Base-by-base conservation (phyloP, 2,888 invertebrate species). In the Leptarthrus brevirostris region DNA sequence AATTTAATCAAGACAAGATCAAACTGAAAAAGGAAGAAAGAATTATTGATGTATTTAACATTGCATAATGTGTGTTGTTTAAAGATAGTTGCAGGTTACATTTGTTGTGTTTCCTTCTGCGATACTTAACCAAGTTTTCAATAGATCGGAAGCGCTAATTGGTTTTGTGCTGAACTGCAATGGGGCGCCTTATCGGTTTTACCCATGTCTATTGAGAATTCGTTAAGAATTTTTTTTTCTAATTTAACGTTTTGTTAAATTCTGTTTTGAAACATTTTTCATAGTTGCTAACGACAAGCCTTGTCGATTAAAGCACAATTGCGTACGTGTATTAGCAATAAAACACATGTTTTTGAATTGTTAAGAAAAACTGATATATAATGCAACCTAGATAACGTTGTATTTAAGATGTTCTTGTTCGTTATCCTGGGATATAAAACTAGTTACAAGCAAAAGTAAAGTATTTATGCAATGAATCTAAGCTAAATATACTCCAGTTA, bases 331-430 rank as follows among this genome's bases (percentile, higher is more conserved):
- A n/a, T n/a, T n/a, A n/a, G n/a, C n/a, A n/a, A n/a, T n/a, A n/a
- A n/a, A n/a, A n/a, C n/a, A 61, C 72, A 61, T 8, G 36, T 61
- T 61, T 61, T 61, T 61, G 61, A 61, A 61, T 61, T 61, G 34
- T 20, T 61, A 40, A 61, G 76, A 69, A 74, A 75, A 71, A 74
- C 75, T 74, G 74, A 77, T 75, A 78, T 75, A 75, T 76, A 75
- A 71, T 72, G 71, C 70, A 74, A 74, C 72, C 73, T 74, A 74
- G 74, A 73, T 66, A 71, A 71, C 73, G 82, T 83, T 87, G 89
- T 89, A 89, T 89, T 89, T 89, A 89, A 89, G 89, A 89, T 89
- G 89, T 89, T 89, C 89, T 89, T 89, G 89, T 89, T 89, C 88
- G 88, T 88, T 87, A 88, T 89, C 89, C 84, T 82, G 47, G 44